These are phyloP conservation scores for Leucoma salicis DNA, from an alignment of 2,888 invertebrate species.

Conservation along the genomic window DNA sequence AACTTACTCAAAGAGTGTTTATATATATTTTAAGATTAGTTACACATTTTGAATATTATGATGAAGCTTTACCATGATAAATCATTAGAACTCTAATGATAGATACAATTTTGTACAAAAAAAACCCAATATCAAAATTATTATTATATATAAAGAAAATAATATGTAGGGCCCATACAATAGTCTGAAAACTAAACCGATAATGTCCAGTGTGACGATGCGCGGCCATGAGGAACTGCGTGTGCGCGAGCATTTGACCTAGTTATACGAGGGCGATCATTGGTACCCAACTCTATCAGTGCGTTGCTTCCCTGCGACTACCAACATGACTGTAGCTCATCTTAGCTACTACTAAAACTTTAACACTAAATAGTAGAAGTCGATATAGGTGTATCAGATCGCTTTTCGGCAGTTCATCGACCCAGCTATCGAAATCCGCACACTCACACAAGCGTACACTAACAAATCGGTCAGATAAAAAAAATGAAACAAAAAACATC, in stretches of 20 bases:
- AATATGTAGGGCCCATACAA: too few relatives aligned
- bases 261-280: slow-evolving; percentile 62
- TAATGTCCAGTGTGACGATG: slow-evolving; percentile 36
- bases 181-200: slow-evolving; percentile 34
- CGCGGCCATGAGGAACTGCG: slow-evolving; percentile 59
- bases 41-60: too few relatives aligned
- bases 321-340: slow-evolving; percentile 46
- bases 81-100: too few relatives aligned
- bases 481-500: slow-evolving; percentile 69
- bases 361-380: slow-evolving; percentile 41
- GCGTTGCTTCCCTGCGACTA: slow-evolving; percentile 31
- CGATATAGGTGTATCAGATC: slow-evolving; percentile 51
- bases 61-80: too few relatives aligned
- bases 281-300: slow-evolving; percentile 51
- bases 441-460: slow-evolving; percentile 72
- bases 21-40: too few relatives aligned
- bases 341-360: slow-evolving; percentile 55
- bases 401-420: slow-evolving; percentile 76
- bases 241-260: slow-evolving; percentile 72
- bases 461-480: slow-evolving; percentile 66
- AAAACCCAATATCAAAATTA: too few relatives aligned
- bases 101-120: too few relatives aligned
- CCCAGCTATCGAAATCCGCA: slow-evolving; percentile 81
- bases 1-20: too few relatives aligned
- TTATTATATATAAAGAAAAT: too few relatives aligned